Base-by-base conservation (phyloP, 2,113 vertebrate genomes). In the Mormoops blainvillei region DNA sequence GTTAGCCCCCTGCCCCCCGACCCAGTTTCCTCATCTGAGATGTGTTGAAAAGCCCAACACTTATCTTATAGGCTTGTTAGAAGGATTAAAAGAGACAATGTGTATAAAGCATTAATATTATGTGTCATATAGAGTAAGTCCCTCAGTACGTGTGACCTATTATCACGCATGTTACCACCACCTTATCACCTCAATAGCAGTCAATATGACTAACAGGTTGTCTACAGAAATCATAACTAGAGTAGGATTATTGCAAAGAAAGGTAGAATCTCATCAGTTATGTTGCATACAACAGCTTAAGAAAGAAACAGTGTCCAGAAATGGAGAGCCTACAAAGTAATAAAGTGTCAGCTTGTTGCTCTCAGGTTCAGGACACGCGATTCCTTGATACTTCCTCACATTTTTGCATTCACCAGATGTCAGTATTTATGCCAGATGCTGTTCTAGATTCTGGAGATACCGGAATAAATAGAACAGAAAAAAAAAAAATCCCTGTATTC, bases 1-100 rank as follows among this genome's bases (percentile, higher is more conserved):
- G 28, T 56, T 50, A 36, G 19, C 31, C 24, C 24, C 5, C 1
- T 1, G 1, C 1, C 2, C 52, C 5, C n/a, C n/a, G n/a, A n/a
- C n/a, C 81, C 11, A 58, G 16, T 85, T 48, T 67, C 52, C 12
- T 89, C 20, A 50, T 36, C 3, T 68, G 22, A 58, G 15, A 1
- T 61, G 2, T 52, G n/a, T 28, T 67, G 38, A 48, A 61, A 94
- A 89, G 9, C 74, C 5, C 7, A 50, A 14, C 18, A 50, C 48
- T 52, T 52, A 52, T 24, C 24, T 48, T 77, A 7, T 2, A 61
- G 19, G 33, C 16, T 52, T 36, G 20, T 83, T 48, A 24, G 24
- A 14, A 61, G 20, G 4, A 2, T 36, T 67, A 80, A 56, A n/a
- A 81, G 31, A 52, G 19, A 81, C 71, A 50, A 89, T 63, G 12